Evolutionary conservation across 2,113 vertebrate genomes (phyloP), one percentile per base, ranked within the genome.

Genomic region (Cheilinus undulatus): DNA sequence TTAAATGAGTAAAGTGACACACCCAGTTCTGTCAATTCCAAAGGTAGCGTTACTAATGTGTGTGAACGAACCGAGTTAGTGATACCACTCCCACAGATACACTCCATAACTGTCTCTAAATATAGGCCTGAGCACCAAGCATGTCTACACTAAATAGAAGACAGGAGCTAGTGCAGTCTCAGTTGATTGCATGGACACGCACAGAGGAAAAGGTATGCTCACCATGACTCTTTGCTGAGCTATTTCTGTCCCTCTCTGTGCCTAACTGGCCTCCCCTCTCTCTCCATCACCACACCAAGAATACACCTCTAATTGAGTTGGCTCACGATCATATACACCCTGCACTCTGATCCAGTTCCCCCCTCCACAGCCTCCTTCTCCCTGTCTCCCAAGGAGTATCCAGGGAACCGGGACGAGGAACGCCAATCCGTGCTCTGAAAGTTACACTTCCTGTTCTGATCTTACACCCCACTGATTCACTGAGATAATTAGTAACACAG

Each of bases 281-380:
- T 64, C 65, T 68, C 76, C 68, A 48, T 72, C 58, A 61, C 72
- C 79, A 63, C 65, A 5, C 83, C 84, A 82, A 57, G 65, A 91
- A 87, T 90, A 88, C 83, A 76, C 74, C 64, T 90, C 65, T 93
- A 89, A 93, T 94, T 91, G 86, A 85, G 57, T 81, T 84, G 75
- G 86, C 78, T 84, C 66, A 28, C 26, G 52, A 78, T 80, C 84
- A 69, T 79, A 84, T 77, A 75, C 73, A 70, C 75, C 69, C 65
- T 75, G 76, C 73, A 70, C 75, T 71, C 65, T 75, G 65, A 73
- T 82, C 62, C 82, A 62, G 54, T 80, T 77, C 73, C 77, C 49
- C 63, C 49, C 27, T 60, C 64, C 24, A 54, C 32, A 34, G 11
- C 8, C 36, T 15, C 28, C 43, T 46, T 17, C 2, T 45, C 51